Evolutionary conservation across 2,113 vertebrate species (phyloP).

Genomic region (Notarius lentiginosus): DNA sequence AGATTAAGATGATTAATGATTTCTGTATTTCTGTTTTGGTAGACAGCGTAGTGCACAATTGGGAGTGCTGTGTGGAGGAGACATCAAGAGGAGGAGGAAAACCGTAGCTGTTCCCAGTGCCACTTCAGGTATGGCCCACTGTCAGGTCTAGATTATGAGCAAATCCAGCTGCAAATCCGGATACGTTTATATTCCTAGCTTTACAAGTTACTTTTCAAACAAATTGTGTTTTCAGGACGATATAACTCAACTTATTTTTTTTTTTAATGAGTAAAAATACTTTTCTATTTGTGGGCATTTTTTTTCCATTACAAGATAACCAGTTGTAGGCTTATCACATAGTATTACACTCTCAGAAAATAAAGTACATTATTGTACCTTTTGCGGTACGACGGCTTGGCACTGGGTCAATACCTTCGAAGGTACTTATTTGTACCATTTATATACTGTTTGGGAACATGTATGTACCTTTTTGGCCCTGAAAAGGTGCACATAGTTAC

Average conservation of each 20-base stretch:
- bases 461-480: too few relatives aligned
- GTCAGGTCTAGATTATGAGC: neutral
- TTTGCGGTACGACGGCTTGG: too few relatives aligned
- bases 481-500: too few relatives aligned
- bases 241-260: neutral
- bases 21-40: constrained; percentile 3
- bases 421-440: too few relatives aligned
- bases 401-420: too few relatives aligned
- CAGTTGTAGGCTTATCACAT: neutral
- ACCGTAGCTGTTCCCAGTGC: constrained; percentile 53
- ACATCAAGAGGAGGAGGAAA: constrained; percentile 66
- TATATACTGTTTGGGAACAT: too few relatives aligned
- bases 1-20: neutral
- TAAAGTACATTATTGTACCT: too few relatives aligned
- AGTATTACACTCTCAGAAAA: too few relatives aligned
- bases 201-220: neutral
- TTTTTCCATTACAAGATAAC: neutral
- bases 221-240: neutral
- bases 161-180: neutral
- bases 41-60: constrained; percentile 64
- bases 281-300: neutral
- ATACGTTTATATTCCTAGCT: neutral
- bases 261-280: neutral
- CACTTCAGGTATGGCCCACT: constrained; percentile 62
- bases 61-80: constrained; percentile 60